Conservation (phyloP, 1,140 invertebrate species). For the Pseudomyrmex flavicornis region DNA sequence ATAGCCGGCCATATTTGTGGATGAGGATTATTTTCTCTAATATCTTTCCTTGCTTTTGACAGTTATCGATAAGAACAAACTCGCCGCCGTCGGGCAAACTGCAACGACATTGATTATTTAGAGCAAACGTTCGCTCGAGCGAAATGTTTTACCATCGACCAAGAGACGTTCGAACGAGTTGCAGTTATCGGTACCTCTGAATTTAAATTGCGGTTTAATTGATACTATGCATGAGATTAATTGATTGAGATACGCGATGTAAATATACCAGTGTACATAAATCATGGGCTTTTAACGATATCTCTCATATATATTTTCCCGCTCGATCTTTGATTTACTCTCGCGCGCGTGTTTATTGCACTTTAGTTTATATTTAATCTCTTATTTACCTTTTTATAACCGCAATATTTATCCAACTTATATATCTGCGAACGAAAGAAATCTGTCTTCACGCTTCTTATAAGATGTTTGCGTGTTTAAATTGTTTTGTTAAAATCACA, state of each 20-base stretch:
- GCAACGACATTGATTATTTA: slow-evolving; percentile 4
- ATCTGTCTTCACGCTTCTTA: neutral
- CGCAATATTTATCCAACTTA: neutral
- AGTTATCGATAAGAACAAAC: slow-evolving; percentile 4
- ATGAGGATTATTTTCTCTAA: slow-evolving; percentile 23
- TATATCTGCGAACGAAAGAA: too few relatives aligned
- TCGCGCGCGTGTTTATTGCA: neutral
- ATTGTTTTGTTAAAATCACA: neutral
- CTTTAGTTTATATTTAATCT: neutral
- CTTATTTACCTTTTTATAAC: neutral
- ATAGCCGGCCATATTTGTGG: neutral
- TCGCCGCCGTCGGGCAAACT: neutral
- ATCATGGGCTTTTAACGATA: too few relatives aligned
- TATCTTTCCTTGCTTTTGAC: neutral
- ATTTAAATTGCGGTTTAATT: slow-evolving; percentile 7
- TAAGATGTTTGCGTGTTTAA: neutral
- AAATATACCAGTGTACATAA: too few relatives aligned
- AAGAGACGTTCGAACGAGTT: neutral
- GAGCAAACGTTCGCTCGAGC: neutral
- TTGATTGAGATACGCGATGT: too few relatives aligned
- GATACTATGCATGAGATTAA: too few relatives aligned
- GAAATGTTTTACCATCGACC: neutral
- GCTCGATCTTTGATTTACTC: neutral
- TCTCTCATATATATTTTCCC: too few relatives aligned
- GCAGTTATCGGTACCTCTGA: neutral